phyloP scores from a whole-genome alignment of 1,140 invertebrate genomes.

The Drosophila littoralis region DNA sequence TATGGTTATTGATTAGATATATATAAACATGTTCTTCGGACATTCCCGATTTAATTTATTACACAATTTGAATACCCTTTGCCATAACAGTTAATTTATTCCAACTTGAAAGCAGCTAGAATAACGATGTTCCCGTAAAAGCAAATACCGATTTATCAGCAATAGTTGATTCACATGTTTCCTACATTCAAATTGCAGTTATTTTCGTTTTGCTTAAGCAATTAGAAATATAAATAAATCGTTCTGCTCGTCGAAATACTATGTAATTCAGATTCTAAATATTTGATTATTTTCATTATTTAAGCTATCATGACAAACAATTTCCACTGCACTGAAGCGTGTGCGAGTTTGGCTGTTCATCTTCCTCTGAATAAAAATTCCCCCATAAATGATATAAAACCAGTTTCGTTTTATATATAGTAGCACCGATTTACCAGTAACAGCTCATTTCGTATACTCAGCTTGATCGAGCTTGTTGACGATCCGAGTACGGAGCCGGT shows the following conservation, averaged over 20 bases:
- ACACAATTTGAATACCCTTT: too few species aligned
- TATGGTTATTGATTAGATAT: too few species aligned
- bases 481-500: constrained; percentile 4
- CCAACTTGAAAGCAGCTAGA: background rate
- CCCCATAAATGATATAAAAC: constrained; percentile 3
- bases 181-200: background rate
- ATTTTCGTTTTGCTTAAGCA: background rate
- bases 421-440: background rate
- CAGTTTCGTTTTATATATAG: constrained; percentile 25
- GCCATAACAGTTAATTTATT: too few species aligned
- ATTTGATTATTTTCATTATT: constrained; percentile 10
- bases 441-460: constrained; percentile 44
- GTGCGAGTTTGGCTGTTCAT: background rate
- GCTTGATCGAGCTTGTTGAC: constrained; percentile 23
- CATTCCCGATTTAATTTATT: too few species aligned
- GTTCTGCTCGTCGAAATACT: background rate
- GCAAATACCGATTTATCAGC: background rate
- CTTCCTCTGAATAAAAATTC: constrained; percentile 4
- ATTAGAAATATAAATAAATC: constrained; percentile 6
- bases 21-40: too few species aligned
- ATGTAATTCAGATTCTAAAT: constrained; percentile 4
- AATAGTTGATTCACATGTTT: constrained; percentile 9
- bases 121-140: background rate
- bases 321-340: constrained; percentile 1
- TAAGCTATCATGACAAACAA: constrained; percentile 6